These are phyloP conservation scores for Drosophila fulvimacula DNA, from an alignment of 2,888 invertebrate species.

Conservation along the genomic window DNA sequence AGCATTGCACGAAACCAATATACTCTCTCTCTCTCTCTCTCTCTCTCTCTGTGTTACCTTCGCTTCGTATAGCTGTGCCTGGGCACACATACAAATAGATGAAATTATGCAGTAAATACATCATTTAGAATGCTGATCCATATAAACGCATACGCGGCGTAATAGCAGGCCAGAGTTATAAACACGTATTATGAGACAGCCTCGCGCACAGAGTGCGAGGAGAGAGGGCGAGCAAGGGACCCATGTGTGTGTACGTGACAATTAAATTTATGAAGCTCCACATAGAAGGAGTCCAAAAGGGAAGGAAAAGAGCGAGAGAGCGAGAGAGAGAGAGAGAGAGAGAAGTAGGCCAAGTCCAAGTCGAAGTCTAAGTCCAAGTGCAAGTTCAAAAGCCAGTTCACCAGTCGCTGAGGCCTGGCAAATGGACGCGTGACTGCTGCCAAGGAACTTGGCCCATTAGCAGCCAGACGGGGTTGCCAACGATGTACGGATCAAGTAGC, in stretches of 20 bases:
- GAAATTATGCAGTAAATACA: constrained; percentile 72
- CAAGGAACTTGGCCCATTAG: constrained; percentile 62
- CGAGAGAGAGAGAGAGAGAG: background rate
- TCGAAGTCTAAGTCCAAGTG: constrained; percentile 14
- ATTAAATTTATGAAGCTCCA: constrained; percentile 73
- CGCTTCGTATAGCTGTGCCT: background rate
- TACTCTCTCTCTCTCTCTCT: background rate
- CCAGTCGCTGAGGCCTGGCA: constrained; percentile 28
- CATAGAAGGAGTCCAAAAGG: constrained; percentile 9
- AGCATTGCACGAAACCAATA: background rate
- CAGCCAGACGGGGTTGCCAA: constrained; percentile 23
- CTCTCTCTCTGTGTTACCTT: background rate
- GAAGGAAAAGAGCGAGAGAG: too few relatives aligned
- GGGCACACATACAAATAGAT: constrained; percentile 62
- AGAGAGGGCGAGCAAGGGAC: constrained; percentile 1
- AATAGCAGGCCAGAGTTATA: constrained; percentile 61
- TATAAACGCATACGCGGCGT: constrained; percentile 60
- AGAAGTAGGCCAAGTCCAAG: constrained; percentile 5
- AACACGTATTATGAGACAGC: constrained; percentile 64
- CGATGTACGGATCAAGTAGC: constrained; percentile 33
- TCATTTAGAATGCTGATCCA: constrained; percentile 60
- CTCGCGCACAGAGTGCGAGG: background rate
- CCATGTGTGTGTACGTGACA: constrained; percentile 64
- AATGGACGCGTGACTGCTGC: constrained; percentile 63
- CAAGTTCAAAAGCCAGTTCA: constrained; percentile 53